Evolutionary conservation across 2,888 invertebrate genomes (phyloP).

Genomic region (Apotomis turbidana): DNA sequence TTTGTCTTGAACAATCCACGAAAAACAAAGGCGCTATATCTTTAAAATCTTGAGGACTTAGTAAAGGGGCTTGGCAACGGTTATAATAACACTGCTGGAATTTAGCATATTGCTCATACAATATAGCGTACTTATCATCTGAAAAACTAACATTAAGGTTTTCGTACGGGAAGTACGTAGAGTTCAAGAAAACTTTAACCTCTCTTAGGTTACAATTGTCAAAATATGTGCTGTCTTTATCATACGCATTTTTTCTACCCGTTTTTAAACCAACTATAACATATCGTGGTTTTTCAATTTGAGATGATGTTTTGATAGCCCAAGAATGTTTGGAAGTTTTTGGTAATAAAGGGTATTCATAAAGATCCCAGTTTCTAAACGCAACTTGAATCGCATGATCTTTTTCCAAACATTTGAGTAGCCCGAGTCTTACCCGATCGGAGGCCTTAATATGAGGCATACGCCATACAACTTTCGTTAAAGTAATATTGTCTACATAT

Average conservation of each 20-base stretch:
- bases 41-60: too few species aligned
- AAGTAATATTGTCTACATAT: too few species aligned
- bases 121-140: too few species aligned
- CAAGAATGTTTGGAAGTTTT: constrained; percentile 52
- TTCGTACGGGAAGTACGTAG: too few species aligned
- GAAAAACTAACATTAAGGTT: too few species aligned
- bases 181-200: constrained; percentile 14
- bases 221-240: not conserved
- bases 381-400: constrained; percentile 50
- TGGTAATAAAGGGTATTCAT: constrained; percentile 57
- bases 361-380: constrained; percentile 60
- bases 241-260: not conserved
- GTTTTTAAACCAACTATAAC: constrained; percentile 46
- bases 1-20: too few species aligned
- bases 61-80: too few species aligned
- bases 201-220: constrained; percentile 16
- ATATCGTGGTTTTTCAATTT: constrained; percentile 59
- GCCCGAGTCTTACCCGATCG: not conserved
- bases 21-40: too few species aligned
- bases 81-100: too few species aligned
- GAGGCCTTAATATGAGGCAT: constrained; percentile 2
- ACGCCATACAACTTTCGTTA: too few species aligned
- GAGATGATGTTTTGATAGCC: constrained; percentile 54
- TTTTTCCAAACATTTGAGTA: constrained; percentile 44
- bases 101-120: too few species aligned